Evolutionary conservation across 2,888 invertebrate genomes (phyloP), one percentile per base, ranked within the genome.

Genomic region (Macrophya annulata): DNA sequence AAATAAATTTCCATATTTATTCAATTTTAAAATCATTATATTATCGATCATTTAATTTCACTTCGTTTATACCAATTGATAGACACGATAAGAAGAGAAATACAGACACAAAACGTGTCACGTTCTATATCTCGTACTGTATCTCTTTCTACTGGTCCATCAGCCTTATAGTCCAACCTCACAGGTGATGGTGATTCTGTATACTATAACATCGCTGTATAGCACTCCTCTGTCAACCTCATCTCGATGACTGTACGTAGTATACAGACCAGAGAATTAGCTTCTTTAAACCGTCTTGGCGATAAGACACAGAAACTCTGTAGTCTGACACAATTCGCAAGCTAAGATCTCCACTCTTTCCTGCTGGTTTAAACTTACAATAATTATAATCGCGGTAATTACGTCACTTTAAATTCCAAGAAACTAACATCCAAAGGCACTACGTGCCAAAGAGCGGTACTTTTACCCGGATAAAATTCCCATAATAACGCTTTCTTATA

Each of bases 121-220:
- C 59, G 81, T 81, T 31, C 43, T 51, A 25, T 51, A 25, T 31
- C 31, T 55, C 21, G 45, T 0, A 51, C 25, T 68, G 68, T 37
- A 51, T 84, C 84, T 84, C 43, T 31, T 43, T 59, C 21, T 84
- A 77, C n/a, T 25, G 84, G 76, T 77, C 76, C 59, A 59, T 74
- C 84, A 43, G 59, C 84, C 84, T 59, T n/a, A n/a, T n/a, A 84
- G 77, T 76, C 76, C 15, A 76, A 77, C 62, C 84, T 84, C 10
- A 17, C 55, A 55, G 68, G 45, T 48, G 84, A 45, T 31, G 59
- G 40, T 62, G 59, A 81, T 62, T 2, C 37, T 51, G 51, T 25
- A 77, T 31, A 40, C 40, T 10, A 51, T 48, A n/a, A 15, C 51
- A 9, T 25, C 25, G 72, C 51, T 25, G 74, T 51, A 43, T 74